Conservation (phyloP, 2,888 invertebrate genomes). For the Punctoribates punctum region DNA sequence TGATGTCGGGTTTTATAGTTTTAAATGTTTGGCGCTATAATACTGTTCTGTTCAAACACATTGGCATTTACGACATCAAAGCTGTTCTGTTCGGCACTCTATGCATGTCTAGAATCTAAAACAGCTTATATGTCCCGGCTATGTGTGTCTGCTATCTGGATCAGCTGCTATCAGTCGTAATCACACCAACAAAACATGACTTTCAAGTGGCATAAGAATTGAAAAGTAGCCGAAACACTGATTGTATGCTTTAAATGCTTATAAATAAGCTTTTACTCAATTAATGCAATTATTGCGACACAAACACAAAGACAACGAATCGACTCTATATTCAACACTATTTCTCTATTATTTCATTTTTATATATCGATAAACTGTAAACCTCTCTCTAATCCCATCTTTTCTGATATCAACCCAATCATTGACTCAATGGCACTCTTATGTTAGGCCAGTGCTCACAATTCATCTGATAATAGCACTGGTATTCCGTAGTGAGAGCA, state of each 20-base stretch:
- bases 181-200: conserved; percentile 22
- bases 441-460: neutral
- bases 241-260: conserved; percentile 12
- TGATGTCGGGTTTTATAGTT: conserved; percentile 28
- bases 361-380: neutral
- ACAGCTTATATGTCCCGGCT: conserved; percentile 13
- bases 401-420: conserved; percentile 1
- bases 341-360: neutral
- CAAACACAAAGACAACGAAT: neutral
- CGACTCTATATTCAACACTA: conserved; percentile 13
- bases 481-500: neutral
- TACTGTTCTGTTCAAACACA: conserved; percentile 4
- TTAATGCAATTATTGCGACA: conserved; percentile 5
- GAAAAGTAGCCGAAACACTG: conserved; percentile 32
- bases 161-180: conserved; percentile 33
- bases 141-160: conserved; percentile 28
- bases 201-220: conserved; percentile 30
- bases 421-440: neutral
- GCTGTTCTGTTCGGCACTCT: conserved; percentile 16
- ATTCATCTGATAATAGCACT: neutral
- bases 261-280: neutral
- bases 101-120: neutral
- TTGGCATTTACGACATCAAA: conserved; percentile 30
- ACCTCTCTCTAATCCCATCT: neutral
- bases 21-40: conserved; percentile 34